Conservation (phyloP, 2,113 vertebrate species). For the Salvator merianae region DNA sequence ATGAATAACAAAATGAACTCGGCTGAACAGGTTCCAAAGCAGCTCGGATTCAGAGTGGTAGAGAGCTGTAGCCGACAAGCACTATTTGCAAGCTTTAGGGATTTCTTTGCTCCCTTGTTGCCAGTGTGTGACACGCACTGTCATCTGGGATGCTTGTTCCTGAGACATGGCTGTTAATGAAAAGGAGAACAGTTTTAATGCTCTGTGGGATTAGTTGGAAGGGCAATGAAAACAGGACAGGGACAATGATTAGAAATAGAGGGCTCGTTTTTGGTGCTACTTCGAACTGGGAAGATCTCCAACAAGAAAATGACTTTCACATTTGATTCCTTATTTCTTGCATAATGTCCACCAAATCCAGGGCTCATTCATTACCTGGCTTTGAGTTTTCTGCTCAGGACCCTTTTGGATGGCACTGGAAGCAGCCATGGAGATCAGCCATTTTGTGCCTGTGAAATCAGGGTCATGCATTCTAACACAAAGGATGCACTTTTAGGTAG, state of each 20-base stretch:
- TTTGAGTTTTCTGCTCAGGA: no score
- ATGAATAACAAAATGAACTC: neutral
- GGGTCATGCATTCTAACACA: no score
- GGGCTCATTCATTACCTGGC: no score
- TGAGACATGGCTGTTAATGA: conserved; percentile 31
- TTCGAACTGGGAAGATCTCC: neutral
- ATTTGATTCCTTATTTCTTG: neutral
- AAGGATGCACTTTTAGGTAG: no score
- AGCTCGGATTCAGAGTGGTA: neutral
- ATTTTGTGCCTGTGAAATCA: no score
- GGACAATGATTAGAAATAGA: neutral
- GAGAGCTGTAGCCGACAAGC: neutral
- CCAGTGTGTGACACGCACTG: neutral
- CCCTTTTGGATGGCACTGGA: no score
- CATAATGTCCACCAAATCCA: no score
- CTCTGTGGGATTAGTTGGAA: conserved; percentile 2
- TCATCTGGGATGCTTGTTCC: conserved; percentile 1
- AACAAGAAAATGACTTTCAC: neutral
- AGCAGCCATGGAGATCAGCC: no score
- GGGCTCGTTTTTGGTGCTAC: neutral
- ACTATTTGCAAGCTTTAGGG: neutral
- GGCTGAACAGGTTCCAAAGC: neutral
- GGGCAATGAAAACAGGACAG: neutral
- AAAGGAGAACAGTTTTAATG: conserved; percentile 7
- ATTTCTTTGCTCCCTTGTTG: neutral